phyloP scores from a whole-genome alignment of 23 tunicate species.

The Styela clava region DNA sequence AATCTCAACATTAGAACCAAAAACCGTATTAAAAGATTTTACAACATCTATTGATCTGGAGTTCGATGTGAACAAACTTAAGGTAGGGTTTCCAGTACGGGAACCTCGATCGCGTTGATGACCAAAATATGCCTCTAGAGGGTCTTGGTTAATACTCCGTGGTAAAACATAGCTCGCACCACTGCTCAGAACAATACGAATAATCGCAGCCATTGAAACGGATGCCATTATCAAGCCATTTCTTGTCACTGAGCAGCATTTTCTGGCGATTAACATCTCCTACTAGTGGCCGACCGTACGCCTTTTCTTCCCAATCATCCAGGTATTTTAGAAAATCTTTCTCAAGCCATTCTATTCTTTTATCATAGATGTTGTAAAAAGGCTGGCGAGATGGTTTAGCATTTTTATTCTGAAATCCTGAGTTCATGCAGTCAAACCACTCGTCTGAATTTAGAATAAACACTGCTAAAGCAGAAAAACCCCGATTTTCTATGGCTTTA shows the following conservation, averaged over 20 bases:
- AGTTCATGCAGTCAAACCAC: slow-evolving; percentile 1
- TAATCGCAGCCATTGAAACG: slow-evolving; percentile 16
- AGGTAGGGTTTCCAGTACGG: neutral
- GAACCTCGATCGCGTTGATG: slow-evolving; percentile 15
- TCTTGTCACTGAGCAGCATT: slow-evolving; percentile 23
- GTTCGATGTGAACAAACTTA: slow-evolving; percentile 1
- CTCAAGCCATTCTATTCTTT: slow-evolving; percentile 18
- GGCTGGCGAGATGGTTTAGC: slow-evolving; percentile 1
- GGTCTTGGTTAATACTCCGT: slow-evolving; percentile 28
- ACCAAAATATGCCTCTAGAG: slow-evolving; percentile 36
- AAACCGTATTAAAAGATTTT: neutral
- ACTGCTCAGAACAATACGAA: neutral
- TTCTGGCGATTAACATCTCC: slow-evolving; percentile 15
- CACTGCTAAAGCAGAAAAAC: neutral
- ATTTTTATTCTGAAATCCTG: neutral
- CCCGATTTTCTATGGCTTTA: neutral
- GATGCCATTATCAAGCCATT: slow-evolving; percentile 27
- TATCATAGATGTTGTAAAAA: no score
- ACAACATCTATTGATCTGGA: neutral
- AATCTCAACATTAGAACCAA: neutral
- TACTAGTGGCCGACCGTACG: neutral
- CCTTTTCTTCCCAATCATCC: no score
- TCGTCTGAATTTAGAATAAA: neutral
- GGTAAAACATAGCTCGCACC: slow-evolving; percentile 6
- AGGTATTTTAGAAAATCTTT: slow-evolving; percentile 11